Evolutionary conservation across 2,797 vertebrate species (phyloP).

Genomic region (Sparus aurata): DNA sequence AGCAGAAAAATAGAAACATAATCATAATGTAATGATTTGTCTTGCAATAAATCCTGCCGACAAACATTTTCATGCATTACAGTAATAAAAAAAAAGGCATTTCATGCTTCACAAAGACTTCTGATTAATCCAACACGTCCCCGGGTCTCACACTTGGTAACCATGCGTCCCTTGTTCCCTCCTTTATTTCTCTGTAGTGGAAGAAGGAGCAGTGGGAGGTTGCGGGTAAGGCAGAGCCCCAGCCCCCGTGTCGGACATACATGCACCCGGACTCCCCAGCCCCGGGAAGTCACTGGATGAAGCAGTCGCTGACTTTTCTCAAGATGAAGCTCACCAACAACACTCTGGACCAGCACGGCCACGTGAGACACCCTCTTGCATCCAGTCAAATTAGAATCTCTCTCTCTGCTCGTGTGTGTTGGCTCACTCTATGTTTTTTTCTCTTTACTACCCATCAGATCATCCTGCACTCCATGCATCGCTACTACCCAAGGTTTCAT

Average conservation of each 20-base stretch:
- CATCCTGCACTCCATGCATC: conserved; percentile 94
- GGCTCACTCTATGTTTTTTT: background rate
- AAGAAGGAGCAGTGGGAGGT: conserved; percentile 93
- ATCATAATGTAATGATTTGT: background rate
- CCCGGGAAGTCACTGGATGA: conserved; percentile 93
- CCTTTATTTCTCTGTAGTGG: conserved; percentile 85
- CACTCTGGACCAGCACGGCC: conserved; percentile 91
- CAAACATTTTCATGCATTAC: background rate
- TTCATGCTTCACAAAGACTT: conserved; percentile 13
- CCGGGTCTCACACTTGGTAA: conserved; percentile 40
- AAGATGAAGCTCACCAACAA: conserved; percentile 96
- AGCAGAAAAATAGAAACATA: background rate
- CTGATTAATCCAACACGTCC: conserved; percentile 41
- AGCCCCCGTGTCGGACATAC: conserved; percentile 89
- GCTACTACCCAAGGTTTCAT: conserved; percentile 92
- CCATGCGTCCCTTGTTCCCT: conserved; percentile 13
- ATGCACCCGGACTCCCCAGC: conserved; percentile 92
- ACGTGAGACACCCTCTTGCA: conserved; percentile 77
- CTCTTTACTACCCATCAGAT: conserved; percentile 75
- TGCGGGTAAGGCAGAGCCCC: conserved; percentile 91
- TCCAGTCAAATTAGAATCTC: background rate
- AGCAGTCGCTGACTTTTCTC: conserved; percentile 89
- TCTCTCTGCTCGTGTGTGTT: background rate
- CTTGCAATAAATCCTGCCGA: background rate
- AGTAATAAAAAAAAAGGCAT: background rate